Conservation (phyloP, 1,140 invertebrate species). For the Listronotus oregonensis region DNA sequence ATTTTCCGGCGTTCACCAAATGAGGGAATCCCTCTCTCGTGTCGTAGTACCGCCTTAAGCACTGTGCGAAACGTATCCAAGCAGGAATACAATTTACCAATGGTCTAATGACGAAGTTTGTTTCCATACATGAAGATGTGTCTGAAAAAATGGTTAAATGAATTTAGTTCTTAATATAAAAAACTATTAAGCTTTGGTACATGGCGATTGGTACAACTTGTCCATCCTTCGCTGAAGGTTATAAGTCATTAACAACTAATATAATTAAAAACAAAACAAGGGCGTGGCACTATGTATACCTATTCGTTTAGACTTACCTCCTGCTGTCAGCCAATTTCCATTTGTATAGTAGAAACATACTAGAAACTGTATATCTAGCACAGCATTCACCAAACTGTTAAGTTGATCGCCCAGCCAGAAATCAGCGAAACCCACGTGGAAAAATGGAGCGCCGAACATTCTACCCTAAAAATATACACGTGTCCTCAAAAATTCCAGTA, state of each 20-base stretch:
- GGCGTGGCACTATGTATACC: too few relatives aligned
- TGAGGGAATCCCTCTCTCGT: constrained; percentile 92
- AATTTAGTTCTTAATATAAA: too few relatives aligned
- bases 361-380: constrained; percentile 83
- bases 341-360: constrained; percentile 66
- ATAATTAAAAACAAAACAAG: too few relatives aligned
- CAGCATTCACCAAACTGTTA: constrained; percentile 76
- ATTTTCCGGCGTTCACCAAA: constrained; percentile 97
- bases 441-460: constrained; percentile 80
- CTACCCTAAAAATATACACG: constrained; percentile 57
- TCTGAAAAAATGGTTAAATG: constrained; percentile 49
- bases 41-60: constrained; percentile 90
- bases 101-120: constrained; percentile 59
- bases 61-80: constrained; percentile 96
- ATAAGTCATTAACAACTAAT: too few relatives aligned
- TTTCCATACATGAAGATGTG: constrained; percentile 57
- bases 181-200: too few relatives aligned
- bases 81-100: constrained; percentile 79
- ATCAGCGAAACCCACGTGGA: constrained; percentile 86
- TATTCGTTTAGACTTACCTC: constrained; percentile 47
- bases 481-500: constrained; percentile 1
- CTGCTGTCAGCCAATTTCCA: constrained; percentile 56
- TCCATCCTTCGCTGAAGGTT: too few relatives aligned
- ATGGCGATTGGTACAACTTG: too few relatives aligned
- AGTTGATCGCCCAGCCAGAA: constrained; percentile 95